Base-by-base conservation (phyloP, 2,113 vertebrate genomes). In the Tringa solitaria region DNA sequence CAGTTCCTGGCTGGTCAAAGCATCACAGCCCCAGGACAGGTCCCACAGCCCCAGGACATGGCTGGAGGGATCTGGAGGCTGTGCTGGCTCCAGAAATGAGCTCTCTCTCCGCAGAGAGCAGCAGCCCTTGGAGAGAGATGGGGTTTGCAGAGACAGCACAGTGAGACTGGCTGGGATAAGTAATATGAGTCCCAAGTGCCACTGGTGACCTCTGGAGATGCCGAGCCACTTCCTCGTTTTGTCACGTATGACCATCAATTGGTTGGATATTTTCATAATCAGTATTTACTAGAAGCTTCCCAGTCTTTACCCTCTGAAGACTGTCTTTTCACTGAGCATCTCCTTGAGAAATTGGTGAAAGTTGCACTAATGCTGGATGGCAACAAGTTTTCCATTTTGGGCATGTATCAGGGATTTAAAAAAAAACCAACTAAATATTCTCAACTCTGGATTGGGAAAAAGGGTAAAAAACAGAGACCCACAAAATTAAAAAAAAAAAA, bases 351-450 rank as follows among this genome's bases (percentile, higher is more conserved):
- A 22, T 3, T n/a, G 32, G 41, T 20, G 37, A 69, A n/a, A 27
- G 37, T 8, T 60, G 7, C 24, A 28, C 17, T 60, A 27, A 14
- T 22, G 26, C 24, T 72, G 33, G 12, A 1, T 27, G 21, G n/a
- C 26, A 88, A 45, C 35, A 18, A 26, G 8, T 65, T 90, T 70
- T 84, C n/a, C 63, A 14, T 63, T 74, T 61, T 22, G 19, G 37
- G 23, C 16, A 37, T 0, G 0, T 76, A 43, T 17, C 20, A 54
- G 32, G 28, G 53, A 51, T 67, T 80, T 78, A 2, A 32, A 67
- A 63, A 63, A 33, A n/a, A 18, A 15, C 15, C 28, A 19, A 8
- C 39, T 45, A 32, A 37, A 26, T 5, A 1, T 77, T 59, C 41
- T 46, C 20, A 35, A 11, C 22, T 32, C 8, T 70, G 50, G 19